Percentiles rank a stretch among this genome's conserved stretches.
Evolutionary conservation across 2,797 vertebrate genomes (phyloP).

Genomic region (Bufotes viridis): DNA sequence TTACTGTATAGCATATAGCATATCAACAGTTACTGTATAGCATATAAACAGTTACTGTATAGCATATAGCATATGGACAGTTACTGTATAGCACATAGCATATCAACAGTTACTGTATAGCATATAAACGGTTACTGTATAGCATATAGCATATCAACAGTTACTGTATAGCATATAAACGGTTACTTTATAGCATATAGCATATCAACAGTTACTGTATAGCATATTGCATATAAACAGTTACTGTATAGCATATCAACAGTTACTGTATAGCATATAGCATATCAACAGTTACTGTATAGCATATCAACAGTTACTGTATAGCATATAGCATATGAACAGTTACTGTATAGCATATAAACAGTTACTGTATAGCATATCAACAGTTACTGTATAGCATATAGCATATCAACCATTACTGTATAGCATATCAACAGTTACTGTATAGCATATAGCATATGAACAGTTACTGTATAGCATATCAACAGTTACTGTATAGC

Average conservation of each 20-base stretch:
- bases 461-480: not conserved
- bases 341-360: not conserved
- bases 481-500: too few relatives aligned
- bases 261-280: not conserved
- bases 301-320: too few relatives aligned
- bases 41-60: too few relatives aligned
- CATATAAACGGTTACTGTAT: too few relatives aligned
- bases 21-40: not conserved
- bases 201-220: too few relatives aligned
- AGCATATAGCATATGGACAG: not conserved
- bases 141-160: not conserved
- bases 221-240: not conserved
- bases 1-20: not conserved
- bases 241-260: not conserved
- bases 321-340: not conserved
- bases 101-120: not conserved
- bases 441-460: not conserved
- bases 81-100: not conserved
- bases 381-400: too few relatives aligned
- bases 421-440: not conserved
- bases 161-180: not conserved
- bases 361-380: not conserved
- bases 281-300: not conserved
- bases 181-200: not conserved
- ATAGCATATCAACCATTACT: not conserved